Percentiles rank a stretch among this genome's conserved stretches.
These are phyloP conservation scores for Dryadula phaetusa DNA, from an alignment of 2,888 invertebrate genomes.

Conservation along the genomic window DNA sequence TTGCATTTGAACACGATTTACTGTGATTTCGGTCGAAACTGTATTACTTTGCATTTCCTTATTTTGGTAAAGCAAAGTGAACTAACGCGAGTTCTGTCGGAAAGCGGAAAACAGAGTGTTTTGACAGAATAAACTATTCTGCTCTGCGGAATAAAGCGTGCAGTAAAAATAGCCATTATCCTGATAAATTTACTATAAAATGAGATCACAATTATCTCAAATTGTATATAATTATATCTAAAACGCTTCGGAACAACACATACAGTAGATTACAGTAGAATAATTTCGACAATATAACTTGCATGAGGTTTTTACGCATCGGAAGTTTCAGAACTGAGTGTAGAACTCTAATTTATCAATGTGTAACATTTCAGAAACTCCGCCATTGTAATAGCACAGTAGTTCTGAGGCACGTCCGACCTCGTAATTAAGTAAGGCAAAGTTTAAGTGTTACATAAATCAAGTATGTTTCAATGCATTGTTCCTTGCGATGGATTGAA, in stretches of 20 bases:
- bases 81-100: no score
- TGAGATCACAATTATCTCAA: no score
- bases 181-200: no score
- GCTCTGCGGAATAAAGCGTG: no score
- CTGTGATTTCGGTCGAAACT: no score
- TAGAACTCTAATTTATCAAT: slow-evolving; percentile 37
- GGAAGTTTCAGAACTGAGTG: slow-evolving; percentile 34
- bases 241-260: no score
- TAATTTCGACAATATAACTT: slow-evolving; percentile 9
- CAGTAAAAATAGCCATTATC: no score
- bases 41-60: no score
- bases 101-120: no score
- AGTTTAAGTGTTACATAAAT: slow-evolving; percentile 41
- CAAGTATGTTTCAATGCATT: slow-evolving; percentile 32
- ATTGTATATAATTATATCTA: not conserved
- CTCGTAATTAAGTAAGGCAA: slow-evolving; percentile 41
- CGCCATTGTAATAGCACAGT: slow-evolving; percentile 25
- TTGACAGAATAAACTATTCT: no score
- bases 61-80: no score
- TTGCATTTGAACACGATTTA: no score
- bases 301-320: slow-evolving; percentile 32
- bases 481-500: slow-evolving; percentile 17
- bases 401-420: slow-evolving; percentile 37
- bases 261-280: not conserved
- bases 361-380: slow-evolving; percentile 38